A percentile compares a stretch with the other conserved stretches of the same genome.
Conservation (phyloP, 2,113 vertebrate species). For the Aramus guarauna region DNA sequence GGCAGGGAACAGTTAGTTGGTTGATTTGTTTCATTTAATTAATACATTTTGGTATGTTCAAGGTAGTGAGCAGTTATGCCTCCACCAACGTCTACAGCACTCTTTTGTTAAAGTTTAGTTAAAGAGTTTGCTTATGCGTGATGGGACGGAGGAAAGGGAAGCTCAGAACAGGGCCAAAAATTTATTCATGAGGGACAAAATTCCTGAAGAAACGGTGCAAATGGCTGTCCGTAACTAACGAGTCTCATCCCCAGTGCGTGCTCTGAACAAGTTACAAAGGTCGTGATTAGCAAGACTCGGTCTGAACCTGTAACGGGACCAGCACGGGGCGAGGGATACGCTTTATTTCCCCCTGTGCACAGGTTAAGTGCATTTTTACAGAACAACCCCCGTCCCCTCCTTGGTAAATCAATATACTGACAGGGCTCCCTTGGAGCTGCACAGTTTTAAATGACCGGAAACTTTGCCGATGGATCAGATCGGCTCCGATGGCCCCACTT, state of each 20-base stretch:
- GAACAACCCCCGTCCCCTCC: not conserved
- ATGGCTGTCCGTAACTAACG: rapidly evolving
- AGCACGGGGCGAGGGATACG: rapidly evolving
- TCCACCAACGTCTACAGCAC: no score
- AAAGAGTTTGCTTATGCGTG: not conserved
- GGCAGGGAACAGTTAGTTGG: not conserved
- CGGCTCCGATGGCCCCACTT: rapidly evolving
- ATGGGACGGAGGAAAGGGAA: not conserved
- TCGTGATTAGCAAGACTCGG: not conserved
- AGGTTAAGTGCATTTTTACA: not conserved
- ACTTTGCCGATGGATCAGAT: rapidly evolving
- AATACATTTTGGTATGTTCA: not conserved
- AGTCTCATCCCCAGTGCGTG: rapidly evolving
- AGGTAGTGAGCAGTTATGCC: not conserved
- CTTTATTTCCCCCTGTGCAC: not conserved
- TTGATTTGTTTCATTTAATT: not conserved
- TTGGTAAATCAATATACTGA: rapidly evolving
- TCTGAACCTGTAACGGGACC: not conserved
- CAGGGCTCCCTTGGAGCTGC: not conserved
- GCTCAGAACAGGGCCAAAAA: not conserved
- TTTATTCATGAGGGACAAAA: not conserved
- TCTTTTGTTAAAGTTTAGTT: not conserved
- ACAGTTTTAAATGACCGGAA: rapidly evolving
- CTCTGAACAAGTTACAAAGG: not conserved
- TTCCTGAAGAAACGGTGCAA: not conserved